phyloP scores from a whole-genome alignment of 2,113 vertebrate species.

The Geococcyx californianus region DNA sequence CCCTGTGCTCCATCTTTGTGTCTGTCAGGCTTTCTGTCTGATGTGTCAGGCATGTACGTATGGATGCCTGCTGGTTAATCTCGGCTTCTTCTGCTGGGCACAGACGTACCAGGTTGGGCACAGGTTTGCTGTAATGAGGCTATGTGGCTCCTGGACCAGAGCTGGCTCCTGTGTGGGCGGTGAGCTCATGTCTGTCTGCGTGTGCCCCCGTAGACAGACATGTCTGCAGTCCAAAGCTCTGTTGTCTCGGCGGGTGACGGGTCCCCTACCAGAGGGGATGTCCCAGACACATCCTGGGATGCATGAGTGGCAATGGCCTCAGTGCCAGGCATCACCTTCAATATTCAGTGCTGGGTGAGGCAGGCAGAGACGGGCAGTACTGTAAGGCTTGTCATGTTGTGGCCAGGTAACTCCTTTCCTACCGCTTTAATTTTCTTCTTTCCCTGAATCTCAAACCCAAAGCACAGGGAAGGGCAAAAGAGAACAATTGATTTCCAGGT shows the following conservation, averaged over 20 bases:
- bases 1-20: accelerated
- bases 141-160: background rate
- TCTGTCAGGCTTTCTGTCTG: accelerated
- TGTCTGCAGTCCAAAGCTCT: background rate
- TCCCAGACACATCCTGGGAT: accelerated
- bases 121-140: background rate
- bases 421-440: background rate
- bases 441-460: background rate
- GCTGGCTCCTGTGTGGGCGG: slow-evolving; percentile 10
- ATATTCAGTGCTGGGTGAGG: background rate
- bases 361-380: background rate
- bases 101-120: background rate
- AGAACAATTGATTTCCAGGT: background rate
- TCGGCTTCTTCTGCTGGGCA: background rate
- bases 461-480: background rate
- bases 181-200: slow-evolving; percentile 50
- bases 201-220: background rate
- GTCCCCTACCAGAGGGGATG: background rate
- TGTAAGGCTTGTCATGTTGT: background rate
- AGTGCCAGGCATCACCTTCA: background rate
- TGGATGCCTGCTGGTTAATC: background rate
- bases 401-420: background rate
- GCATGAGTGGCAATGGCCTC: accelerated
- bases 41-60: accelerated
- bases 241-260: background rate